These are phyloP conservation scores for Poicephalus meyeri DNA, from an alignment of 2,113 vertebrate genomes.

Conservation along the genomic window DNA sequence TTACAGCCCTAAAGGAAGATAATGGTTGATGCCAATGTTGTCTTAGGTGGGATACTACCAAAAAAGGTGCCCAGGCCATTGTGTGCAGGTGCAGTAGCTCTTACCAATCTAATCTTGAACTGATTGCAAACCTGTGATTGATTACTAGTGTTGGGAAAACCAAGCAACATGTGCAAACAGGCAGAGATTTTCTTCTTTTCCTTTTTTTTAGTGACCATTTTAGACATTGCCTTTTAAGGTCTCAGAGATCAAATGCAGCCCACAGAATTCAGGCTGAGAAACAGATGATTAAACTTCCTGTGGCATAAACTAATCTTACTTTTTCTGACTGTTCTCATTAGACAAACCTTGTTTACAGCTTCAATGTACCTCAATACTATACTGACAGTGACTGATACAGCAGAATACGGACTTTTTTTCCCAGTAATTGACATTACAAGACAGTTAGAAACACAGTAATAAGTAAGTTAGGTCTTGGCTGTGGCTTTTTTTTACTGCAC, in stretches of 20 bases:
- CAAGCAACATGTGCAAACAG: neutral
- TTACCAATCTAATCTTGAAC: neutral
- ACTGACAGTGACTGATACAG: neutral
- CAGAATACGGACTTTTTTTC: neutral
- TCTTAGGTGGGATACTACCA: neutral
- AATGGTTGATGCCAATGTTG: neutral
- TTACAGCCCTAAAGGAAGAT: neutral
- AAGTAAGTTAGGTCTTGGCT: neutral
- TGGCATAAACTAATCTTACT: slow-evolving; percentile 5
- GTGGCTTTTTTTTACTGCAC: neutral
- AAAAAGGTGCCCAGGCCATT: neutral
- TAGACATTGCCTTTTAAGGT: slow-evolving; percentile 39
- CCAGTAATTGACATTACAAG: neutral
- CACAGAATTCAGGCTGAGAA: slow-evolving; percentile 6
- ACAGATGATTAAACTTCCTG: slow-evolving; percentile 50
- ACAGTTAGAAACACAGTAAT: neutral
- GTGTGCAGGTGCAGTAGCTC: neutral
- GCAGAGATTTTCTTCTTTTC: neutral
- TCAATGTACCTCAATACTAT: neutral
- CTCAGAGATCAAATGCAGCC: neutral
- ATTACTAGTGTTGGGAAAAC: neutral
- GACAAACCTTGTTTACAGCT: neutral
- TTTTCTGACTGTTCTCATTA: neutral
- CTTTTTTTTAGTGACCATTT: neutral
- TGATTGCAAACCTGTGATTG: neutral